phyloP scores from a whole-genome alignment of 2,888 invertebrate genomes.

The Leucophora obtusa region DNA sequence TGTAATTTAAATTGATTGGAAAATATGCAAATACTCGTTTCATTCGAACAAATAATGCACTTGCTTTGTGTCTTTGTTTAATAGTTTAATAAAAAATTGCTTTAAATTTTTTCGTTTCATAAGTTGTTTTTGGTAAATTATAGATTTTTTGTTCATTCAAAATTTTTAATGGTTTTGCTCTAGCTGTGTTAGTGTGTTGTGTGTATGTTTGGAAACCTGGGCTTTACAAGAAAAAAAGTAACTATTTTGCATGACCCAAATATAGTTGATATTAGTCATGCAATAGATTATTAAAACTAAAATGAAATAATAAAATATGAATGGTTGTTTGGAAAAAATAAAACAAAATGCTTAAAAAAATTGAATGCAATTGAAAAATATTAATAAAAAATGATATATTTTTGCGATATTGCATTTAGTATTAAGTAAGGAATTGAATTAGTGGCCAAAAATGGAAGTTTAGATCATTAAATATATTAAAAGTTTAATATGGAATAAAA shows the following conservation, averaged over 20 bases:
- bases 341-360: background rate
- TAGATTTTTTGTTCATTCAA: slow-evolving; percentile 48
- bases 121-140: slow-evolving; percentile 43
- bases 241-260: slow-evolving; percentile 64
- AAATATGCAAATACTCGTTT: slow-evolving; percentile 63
- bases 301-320: slow-evolving; percentile 41
- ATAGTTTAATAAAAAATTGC: slow-evolving; percentile 52
- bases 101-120: slow-evolving; percentile 48
- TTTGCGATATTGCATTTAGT: background rate
- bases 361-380: slow-evolving; percentile 11
- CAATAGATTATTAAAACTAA: slow-evolving; percentile 59
- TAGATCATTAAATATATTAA: too few species aligned
- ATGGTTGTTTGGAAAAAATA: slow-evolving; percentile 5
- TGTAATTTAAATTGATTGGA: slow-evolving; percentile 63
- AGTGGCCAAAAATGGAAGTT: too few species aligned
- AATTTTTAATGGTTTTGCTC: slow-evolving; percentile 51
- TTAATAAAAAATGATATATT: background rate
- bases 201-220: background rate
- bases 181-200: background rate
- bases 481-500: too few species aligned
- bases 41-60: slow-evolving; percentile 59
- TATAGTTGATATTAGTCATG: slow-evolving; percentile 64
- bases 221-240: slow-evolving; percentile 11
- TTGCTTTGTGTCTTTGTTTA: slow-evolving; percentile 54
- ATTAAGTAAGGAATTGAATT: background rate